These are phyloP conservation scores for Leucoraja ocellata DNA, from an alignment of 2,797 vertebrate genomes.

Conservation along the genomic window DNA sequence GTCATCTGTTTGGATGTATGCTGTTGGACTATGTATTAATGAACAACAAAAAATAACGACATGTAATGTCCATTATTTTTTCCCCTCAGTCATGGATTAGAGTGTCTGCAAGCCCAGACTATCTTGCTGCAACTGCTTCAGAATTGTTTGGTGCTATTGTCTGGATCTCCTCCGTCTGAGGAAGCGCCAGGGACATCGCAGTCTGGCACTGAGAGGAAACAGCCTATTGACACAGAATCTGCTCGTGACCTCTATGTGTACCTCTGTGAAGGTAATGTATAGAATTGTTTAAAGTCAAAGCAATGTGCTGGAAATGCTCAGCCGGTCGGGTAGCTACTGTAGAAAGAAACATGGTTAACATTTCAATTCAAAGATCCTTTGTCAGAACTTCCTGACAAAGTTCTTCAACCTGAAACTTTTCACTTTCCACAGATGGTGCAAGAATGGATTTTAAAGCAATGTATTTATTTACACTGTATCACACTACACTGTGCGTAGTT, in stretches of 20 bases:
- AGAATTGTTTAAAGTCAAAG: neutral
- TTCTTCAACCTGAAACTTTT: no score
- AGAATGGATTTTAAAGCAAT: neutral
- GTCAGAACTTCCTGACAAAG: no score
- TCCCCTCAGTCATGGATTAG: conserved; percentile 48
- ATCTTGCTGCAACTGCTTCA: conserved; percentile 84
- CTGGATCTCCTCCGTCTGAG: conserved; percentile 54
- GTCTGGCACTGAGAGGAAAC: conserved; percentile 44
- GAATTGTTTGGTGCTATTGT: conserved; percentile 81
- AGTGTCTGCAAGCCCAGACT: conserved; percentile 75
- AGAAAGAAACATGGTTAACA: no score
- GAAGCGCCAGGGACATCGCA: conserved; percentile 48
- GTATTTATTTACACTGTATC: neutral
- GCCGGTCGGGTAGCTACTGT: no score
- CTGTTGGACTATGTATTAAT: neutral
- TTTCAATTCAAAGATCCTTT: no score
- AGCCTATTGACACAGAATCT: conserved; percentile 54
- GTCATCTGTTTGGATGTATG: no score
- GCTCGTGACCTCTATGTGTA: conserved; percentile 77
- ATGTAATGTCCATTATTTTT: neutral
- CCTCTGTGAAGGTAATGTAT: conserved; percentile 73
- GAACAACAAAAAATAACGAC: neutral
- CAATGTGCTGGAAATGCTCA: no score
- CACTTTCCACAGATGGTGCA: no score
- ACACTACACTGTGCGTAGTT: neutral